Percentiles rank a stretch among this genome's conserved stretches.
Conservation (phyloP, 2,113 vertebrate genomes). For the Thomomys bottae region DNA sequence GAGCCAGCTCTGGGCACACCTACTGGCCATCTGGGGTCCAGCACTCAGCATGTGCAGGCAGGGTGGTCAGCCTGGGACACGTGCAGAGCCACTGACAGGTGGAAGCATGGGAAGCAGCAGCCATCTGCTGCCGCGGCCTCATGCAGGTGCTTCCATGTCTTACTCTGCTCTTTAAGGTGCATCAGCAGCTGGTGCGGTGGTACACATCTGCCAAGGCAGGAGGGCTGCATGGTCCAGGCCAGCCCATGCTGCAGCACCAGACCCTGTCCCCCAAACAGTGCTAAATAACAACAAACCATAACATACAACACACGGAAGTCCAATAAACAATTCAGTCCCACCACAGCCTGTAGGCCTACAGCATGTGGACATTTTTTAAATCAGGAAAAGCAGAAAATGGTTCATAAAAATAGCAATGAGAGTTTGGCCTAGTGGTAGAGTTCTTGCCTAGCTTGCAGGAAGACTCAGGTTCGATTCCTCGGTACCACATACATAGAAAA, state of each 20-base stretch:
- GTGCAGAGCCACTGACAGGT: rapidly evolving
- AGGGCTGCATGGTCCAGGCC: no score
- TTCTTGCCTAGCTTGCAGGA: no score
- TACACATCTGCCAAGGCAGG: background rate
- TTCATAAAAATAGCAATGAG: no score
- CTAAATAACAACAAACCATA: background rate
- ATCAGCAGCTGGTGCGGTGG: background rate
- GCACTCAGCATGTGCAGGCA: background rate
- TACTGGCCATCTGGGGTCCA: background rate
- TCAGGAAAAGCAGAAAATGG: background rate
- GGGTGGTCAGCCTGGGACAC: background rate
- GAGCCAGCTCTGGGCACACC: background rate
- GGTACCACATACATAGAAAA: no score
- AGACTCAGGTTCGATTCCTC: no score
- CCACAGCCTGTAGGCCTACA: background rate
- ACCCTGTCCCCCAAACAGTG: no score
- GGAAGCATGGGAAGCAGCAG: background rate
- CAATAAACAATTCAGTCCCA: background rate
- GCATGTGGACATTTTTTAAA: background rate
- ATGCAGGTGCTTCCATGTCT: background rate
- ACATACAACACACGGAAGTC: rapidly evolving
- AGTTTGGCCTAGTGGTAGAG: no score
- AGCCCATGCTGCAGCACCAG: no score
- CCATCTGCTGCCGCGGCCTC: background rate
- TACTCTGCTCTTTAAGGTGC: background rate